Percentiles rank a stretch among this genome's conserved stretches.
Conservation (phyloP, 2,888 invertebrate genomes). For the Tolmerus cingulatus region DNA sequence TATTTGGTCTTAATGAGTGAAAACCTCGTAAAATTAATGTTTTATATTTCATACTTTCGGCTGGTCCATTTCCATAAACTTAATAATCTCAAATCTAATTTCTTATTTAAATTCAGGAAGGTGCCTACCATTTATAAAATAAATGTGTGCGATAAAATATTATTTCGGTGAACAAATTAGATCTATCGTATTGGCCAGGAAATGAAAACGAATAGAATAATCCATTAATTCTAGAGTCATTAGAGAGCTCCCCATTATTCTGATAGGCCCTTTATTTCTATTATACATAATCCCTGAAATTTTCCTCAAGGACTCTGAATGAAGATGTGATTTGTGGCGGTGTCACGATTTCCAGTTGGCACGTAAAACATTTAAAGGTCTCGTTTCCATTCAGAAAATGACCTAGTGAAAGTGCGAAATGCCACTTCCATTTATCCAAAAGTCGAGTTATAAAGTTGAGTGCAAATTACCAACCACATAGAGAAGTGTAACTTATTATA, state of each 20-base stretch:
- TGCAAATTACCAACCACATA: background rate
- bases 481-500: background rate
- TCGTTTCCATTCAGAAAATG: background rate
- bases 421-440: background rate
- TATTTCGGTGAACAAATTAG: no score
- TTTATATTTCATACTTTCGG: no score
- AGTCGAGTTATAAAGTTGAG: background rate
- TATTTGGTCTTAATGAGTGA: no score
- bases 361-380: background rate
- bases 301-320: background rate
- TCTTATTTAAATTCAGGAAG: no score
- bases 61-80: no score
- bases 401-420: background rate
- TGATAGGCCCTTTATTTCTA: background rate
- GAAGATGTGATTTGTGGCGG: background rate
- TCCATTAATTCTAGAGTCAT: background rate
- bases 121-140: no score
- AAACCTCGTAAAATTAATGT: no score
- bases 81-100: no score
- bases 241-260: background rate
- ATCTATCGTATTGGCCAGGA: no score
- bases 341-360: background rate
- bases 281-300: background rate
- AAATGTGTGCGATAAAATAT: no score
- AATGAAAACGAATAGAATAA: background rate